These are phyloP conservation scores for Dasysyrphus tricinctus DNA, from an alignment of 2,888 invertebrate genomes.

Conservation along the genomic window DNA sequence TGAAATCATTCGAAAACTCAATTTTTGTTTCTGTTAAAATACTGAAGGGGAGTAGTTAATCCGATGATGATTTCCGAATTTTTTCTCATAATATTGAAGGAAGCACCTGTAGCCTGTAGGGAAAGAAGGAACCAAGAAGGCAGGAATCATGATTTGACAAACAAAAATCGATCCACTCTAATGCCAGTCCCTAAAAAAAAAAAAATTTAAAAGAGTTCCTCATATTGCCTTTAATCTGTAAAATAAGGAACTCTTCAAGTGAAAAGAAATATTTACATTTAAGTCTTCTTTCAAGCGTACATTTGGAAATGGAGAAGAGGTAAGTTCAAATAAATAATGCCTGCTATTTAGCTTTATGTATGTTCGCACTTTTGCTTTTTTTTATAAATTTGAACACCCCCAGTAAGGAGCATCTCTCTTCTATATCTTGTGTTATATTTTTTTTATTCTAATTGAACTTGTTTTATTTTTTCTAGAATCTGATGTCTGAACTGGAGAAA, in stretches of 20 bases:
- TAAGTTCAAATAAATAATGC: constrained; percentile 77
- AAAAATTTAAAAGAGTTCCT: neutral
- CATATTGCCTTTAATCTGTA: neutral
- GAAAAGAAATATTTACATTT: constrained; percentile 76
- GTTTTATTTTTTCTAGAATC: constrained; percentile 85
- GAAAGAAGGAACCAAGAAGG: no score
- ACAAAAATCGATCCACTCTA: constrained; percentile 3
- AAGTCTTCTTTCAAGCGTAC: constrained; percentile 82
- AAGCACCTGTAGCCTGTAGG: no score
- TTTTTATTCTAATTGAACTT: neutral
- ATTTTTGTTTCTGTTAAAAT: no score
- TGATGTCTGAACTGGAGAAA: constrained; percentile 98
- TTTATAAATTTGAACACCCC: neutral
- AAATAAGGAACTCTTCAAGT: constrained; percentile 16
- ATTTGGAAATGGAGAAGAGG: constrained; percentile 83
- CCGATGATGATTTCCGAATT: no score
- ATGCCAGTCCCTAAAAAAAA: neutral
- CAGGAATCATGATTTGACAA: no score
- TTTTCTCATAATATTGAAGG: no score
- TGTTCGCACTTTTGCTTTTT: constrained; percentile 26
- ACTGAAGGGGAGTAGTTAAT: no score
- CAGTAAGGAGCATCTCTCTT: neutral
- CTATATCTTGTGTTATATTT: neutral
- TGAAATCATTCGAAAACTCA: no score
- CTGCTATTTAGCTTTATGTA: constrained; percentile 25